Evolutionary conservation across 2,113 vertebrate genomes (phyloP), one percentile per base, ranked within the genome.

Genomic region (Rhinogobius similis): DNA sequence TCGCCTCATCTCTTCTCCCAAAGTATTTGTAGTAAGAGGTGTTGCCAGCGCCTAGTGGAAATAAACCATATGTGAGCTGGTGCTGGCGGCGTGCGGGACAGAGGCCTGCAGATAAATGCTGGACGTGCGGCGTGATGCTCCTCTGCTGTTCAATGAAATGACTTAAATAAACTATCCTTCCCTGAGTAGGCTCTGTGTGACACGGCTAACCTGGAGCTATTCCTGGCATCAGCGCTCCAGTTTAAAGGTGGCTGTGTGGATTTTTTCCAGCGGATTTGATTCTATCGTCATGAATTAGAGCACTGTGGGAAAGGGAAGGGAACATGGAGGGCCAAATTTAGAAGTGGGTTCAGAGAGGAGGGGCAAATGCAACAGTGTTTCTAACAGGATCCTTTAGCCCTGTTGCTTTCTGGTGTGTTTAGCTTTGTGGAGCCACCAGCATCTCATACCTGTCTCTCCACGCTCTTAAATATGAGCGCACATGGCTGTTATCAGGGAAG

Each of bases 61-160:
- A 89, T 69, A 83, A 86, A 87, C 78, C 86, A 89, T 76, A 88
- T 88, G 87, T 85, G 55, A 72, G 79, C 79, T 53, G 43, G 82
- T 82, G 83, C 53, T 36, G 32, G 32, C 32, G 9, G 32, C 9
- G 32, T 36, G 32, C 32, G 32, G 32, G 32, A 36, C 32, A 36
- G 32, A 7, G 71, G 78, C 73, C 77, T 77, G 79, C 66, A 77
- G 81, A 84, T 78, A 76, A 73, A 74, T 23, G 62, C 78, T 59
- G 68, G 81, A 88, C 48, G 84, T 89, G 87, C 61, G 24, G 68
- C 76, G 58, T 80, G 87, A 89, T 86, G 79, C 82, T 74, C 77
- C 72, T 88, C 83, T 83, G 85, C 88, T 89, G 89, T 85, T 81
- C 77, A 1, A 36, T 65, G 59, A 82, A 77, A 61, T 75, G 64